These are phyloP conservation scores for Telenomus remus DNA, from an alignment of 1,140 invertebrate genomes.

Conservation along the genomic window DNA sequence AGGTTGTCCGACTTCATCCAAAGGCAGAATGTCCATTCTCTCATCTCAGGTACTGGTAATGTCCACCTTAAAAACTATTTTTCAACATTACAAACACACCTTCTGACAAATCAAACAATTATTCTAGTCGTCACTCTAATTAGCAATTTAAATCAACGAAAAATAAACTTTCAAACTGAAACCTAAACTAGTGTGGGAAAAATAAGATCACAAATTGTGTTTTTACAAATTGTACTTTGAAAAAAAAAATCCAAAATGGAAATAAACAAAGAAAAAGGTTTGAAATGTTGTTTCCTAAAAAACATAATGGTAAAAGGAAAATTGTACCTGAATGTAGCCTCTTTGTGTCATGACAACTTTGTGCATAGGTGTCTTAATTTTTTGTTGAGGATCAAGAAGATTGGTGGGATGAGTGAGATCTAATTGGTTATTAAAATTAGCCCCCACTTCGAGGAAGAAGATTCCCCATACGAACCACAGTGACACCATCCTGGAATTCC, in stretches of 20 bases:
- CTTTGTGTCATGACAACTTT: conserved; percentile 79
- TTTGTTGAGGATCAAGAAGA: conserved; percentile 1
- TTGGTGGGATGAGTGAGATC: background rate
- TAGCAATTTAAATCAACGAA: too few relatives aligned
- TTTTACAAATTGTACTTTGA: too few relatives aligned
- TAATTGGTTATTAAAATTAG: conserved; percentile 8
- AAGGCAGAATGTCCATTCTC: conserved; percentile 81
- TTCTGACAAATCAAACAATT: too few relatives aligned
- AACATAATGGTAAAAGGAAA: background rate
- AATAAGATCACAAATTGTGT: too few relatives aligned
- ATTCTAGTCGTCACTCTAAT: background rate
- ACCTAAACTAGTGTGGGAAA: too few relatives aligned
- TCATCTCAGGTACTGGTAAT: conserved; percentile 77
- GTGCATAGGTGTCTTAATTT: conserved; percentile 70
- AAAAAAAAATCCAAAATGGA: too few relatives aligned
- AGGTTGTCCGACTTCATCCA: conserved; percentile 80
- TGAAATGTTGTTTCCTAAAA: background rate
- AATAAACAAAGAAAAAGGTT: too few relatives aligned
- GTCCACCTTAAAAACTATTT: conserved; percentile 82
- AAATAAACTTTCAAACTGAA: too few relatives aligned
- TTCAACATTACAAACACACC: too few relatives aligned
- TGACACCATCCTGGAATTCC: conserved; percentile 11
- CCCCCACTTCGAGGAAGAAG: conserved; percentile 13
- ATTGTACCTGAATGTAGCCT: conserved; percentile 80
- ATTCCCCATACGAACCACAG: background rate